Conservation (phyloP, 2,888 invertebrate species). For the Hetaerina titia region DNA sequence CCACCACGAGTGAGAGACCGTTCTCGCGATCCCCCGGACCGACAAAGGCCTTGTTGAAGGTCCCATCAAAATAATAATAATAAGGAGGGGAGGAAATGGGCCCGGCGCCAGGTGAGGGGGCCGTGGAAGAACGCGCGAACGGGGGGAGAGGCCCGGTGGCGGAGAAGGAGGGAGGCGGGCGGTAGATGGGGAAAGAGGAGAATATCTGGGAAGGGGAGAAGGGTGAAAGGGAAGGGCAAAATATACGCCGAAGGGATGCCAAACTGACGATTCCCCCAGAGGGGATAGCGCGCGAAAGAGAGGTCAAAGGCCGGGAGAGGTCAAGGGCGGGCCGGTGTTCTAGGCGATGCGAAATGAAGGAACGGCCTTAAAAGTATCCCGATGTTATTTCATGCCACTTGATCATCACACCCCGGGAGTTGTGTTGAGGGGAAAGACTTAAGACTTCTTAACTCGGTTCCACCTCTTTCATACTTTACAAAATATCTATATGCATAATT, state of each 20-base stretch:
- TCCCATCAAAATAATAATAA: not conserved
- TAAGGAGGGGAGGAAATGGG: not conserved
- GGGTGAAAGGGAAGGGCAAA: not conserved
- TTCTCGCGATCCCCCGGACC: not conserved
- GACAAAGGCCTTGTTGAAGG: not conserved
- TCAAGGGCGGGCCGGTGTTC: not conserved
- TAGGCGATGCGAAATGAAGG: too few species aligned
- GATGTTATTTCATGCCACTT: too few species aligned
- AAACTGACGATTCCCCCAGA: not conserved
- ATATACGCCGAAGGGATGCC: not conserved
- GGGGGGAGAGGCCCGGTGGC: not conserved
- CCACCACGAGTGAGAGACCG: not conserved
- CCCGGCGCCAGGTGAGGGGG: not conserved
- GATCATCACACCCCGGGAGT: too few species aligned
- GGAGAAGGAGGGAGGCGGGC: too few species aligned
- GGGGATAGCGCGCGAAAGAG: not conserved
- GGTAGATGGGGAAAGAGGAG: not conserved
- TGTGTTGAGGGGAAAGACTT: too few species aligned
- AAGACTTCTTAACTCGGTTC: too few species aligned
- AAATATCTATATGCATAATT: too few species aligned
- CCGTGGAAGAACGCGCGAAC: not conserved
- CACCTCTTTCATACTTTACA: too few species aligned
- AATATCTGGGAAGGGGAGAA: not conserved
- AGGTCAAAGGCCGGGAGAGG: not conserved
- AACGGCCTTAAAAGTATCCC: too few species aligned